Conservation (phyloP, 2,888 invertebrate genomes). For the Chaetoderma sp. region DNA sequence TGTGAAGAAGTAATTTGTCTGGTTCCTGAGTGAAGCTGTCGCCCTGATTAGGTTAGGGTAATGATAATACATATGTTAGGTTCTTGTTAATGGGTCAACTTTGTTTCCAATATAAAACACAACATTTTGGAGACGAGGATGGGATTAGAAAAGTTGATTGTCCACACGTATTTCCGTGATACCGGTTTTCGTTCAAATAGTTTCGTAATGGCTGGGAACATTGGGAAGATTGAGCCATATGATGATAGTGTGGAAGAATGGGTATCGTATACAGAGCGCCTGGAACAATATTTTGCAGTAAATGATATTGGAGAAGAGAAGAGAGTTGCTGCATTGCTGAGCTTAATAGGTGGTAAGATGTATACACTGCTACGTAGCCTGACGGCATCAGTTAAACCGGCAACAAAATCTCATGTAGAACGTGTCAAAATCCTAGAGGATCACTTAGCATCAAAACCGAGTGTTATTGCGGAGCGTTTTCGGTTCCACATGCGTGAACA, state of each 20-base stretch:
- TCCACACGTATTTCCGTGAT: no score
- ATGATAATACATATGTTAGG: no score
- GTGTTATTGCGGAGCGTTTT: slow-evolving; percentile 27
- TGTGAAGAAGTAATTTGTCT: no score
- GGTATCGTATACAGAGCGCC: slow-evolving; percentile 27
- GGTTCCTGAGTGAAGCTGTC: no score
- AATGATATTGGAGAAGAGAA: slow-evolving; percentile 29
- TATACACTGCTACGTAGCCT: slow-evolving; percentile 16
- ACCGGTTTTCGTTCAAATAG: no score
- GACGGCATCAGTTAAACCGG: slow-evolving; percentile 31
- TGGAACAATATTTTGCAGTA: slow-evolving; percentile 31
- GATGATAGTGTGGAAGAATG: slow-evolving; percentile 19
- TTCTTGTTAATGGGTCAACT: no score
- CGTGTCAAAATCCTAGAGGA: slow-evolving; percentile 15
- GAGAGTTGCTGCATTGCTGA: slow-evolving; percentile 29
- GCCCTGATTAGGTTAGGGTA: no score
- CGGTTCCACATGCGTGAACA: background rate
- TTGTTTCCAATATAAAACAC: no score
- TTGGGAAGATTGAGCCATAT: background rate
- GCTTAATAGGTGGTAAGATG: slow-evolving; percentile 30
- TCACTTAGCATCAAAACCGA: slow-evolving; percentile 30
- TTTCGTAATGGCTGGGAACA: background rate
- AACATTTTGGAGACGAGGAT: no score
- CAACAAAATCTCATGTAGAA: slow-evolving; percentile 25
- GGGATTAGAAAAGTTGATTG: no score